Evolutionary conservation across 2,888 invertebrate species (phyloP).

Genomic region (Agrilus mali): DNA sequence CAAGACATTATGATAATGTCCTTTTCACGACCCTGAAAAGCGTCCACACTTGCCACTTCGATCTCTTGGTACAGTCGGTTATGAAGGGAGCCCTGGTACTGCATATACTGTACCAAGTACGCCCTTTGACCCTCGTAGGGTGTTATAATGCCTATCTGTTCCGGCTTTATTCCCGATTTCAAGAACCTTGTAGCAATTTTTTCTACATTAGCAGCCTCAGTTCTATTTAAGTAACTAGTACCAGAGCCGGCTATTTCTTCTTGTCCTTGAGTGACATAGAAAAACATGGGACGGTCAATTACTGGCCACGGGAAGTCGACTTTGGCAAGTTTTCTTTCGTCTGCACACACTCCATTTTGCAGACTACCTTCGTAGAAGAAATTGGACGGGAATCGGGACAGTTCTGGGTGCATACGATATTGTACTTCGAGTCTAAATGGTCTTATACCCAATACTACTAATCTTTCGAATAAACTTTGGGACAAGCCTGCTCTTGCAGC

Average conservation of each 20-base stretch:
- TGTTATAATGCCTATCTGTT: constrained; percentile 97
- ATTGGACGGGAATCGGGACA: constrained; percentile 96
- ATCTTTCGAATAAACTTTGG: constrained; percentile 91
- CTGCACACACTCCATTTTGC: constrained; percentile 97
- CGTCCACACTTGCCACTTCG: constrained; percentile 98
- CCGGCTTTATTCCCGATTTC: constrained; percentile 89
- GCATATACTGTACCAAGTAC: constrained; percentile 97
- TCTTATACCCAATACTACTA: constrained; percentile 93
- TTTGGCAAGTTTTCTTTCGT: constrained; percentile 77
- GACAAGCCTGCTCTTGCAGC: constrained; percentile 94
- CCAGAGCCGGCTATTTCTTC: constrained; percentile 99
- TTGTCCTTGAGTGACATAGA: constrained; percentile 95
- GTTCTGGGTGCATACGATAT: constrained; percentile 97
- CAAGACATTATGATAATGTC: constrained; percentile 99
- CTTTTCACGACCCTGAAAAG: constrained; percentile 98
- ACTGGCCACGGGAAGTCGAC: constrained; percentile 98
- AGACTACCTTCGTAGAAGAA: constrained; percentile 98
- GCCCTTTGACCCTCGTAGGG: constrained; percentile 98
- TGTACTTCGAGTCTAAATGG: constrained; percentile 96
- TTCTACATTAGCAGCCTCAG: constrained; percentile 97
- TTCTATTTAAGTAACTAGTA: constrained; percentile 95
- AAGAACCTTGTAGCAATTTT: constrained; percentile 91
- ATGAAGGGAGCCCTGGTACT: constrained; percentile 93
- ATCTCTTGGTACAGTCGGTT: constrained; percentile 96
- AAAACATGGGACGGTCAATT: constrained; percentile 95